Evolutionary conservation across 2,888 invertebrate genomes (phyloP).

Genomic region (Cataglyphis cursor): DNA sequence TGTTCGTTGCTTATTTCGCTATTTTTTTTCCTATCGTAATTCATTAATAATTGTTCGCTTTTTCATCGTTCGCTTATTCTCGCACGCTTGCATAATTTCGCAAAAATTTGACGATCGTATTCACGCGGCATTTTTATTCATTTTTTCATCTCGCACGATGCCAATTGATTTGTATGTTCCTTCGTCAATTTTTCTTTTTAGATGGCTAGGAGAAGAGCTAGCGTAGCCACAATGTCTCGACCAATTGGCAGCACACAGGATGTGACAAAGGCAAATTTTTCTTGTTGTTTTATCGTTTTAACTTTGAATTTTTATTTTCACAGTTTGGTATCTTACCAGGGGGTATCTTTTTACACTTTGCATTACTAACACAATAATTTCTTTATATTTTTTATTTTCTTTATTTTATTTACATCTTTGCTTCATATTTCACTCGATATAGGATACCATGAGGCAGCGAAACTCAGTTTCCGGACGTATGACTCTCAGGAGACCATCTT

Average conservation of each 20-base stretch:
- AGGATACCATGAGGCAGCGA: conserved; percentile 80
- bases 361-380: conserved; percentile 19
- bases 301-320: conserved; percentile 14
- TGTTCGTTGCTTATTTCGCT: conserved; percentile 31
- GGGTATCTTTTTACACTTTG: background rate
- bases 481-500: conserved; percentile 82
- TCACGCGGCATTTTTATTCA: conserved; percentile 3
- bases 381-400: background rate
- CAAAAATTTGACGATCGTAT: background rate
- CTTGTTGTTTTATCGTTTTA: conserved; percentile 29
- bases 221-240: conserved; percentile 88
- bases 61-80: background rate
- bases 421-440: background rate
- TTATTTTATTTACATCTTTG: conserved; percentile 6
- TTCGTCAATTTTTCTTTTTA: conserved; percentile 75
- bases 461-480: conserved; percentile 83
- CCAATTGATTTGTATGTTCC: conserved; percentile 7
- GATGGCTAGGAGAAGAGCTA: conserved; percentile 87
- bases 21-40: background rate
- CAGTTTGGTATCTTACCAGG: background rate
- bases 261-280: conserved; percentile 80
- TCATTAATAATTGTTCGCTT: background rate
- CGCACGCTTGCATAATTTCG: conserved; percentile 9
- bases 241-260: conserved; percentile 83
- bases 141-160: background rate